These are phyloP conservation scores for Geotrypetes seraphini DNA, from an alignment of 2,797 vertebrate genomes.

Conservation along the genomic window DNA sequence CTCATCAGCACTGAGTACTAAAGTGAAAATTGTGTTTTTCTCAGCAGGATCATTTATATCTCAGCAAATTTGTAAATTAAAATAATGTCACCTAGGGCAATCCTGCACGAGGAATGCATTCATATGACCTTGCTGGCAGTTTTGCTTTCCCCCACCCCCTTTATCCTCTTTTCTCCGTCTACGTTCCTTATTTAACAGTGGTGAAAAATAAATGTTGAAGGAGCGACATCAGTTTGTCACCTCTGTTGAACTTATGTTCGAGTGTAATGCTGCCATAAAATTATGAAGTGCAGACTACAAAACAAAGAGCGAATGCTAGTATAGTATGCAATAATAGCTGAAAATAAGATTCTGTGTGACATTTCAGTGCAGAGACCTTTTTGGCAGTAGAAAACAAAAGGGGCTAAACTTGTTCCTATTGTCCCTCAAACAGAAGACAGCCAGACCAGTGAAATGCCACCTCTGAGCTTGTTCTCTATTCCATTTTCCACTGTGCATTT, in stretches of 20 bases:
- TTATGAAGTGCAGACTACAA: too few species aligned
- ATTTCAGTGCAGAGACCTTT: too few species aligned
- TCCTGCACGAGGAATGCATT: constrained; percentile 12
- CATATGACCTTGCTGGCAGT: constrained; percentile 20
- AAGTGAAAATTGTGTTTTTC: constrained; percentile 60
- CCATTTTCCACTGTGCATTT: too few species aligned
- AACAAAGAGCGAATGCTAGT: too few species aligned
- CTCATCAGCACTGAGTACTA: constrained; percentile 40
- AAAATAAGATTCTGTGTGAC: too few species aligned
- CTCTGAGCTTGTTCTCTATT: too few species aligned
- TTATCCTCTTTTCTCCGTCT: constrained; percentile 3
- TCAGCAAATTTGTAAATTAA: constrained; percentile 62
- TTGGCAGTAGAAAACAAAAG: too few species aligned
- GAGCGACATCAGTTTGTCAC: neutral
- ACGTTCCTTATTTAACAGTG: neutral
- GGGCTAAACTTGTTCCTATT: too few species aligned
- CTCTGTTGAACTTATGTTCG: neutral
- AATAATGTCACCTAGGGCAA: constrained; percentile 64
- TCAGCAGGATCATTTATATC: constrained; percentile 57
- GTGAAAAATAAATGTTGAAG: neutral
- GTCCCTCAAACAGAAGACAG: too few species aligned
- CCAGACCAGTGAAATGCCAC: too few species aligned
- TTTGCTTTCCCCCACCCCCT: too few species aligned
- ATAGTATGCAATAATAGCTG: too few species aligned
- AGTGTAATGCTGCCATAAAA: neutral